Evolutionary conservation across 1,140 invertebrate species (phyloP), one percentile per base, ranked within the genome.

Genomic region (Goniozus legneri): DNA sequence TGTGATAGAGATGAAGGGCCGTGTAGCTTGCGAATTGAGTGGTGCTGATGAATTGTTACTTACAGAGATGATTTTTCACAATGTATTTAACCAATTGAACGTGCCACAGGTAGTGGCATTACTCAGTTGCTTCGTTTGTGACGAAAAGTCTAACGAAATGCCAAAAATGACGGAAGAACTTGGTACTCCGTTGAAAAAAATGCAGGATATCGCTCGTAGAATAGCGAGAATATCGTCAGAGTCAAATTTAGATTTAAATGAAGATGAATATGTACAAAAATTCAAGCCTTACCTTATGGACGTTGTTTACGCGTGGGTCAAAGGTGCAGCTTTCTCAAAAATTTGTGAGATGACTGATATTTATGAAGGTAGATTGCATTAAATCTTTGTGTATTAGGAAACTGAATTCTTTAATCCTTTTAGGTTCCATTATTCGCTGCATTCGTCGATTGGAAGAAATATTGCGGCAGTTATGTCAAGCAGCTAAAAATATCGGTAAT

Each of bases 31-130:
- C 78, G 97, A 99, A 78, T 80, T 99, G 7, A 95, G 91, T 61
- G 93, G 92, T 67, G 95, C 89, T 12, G 97, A 99, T 78, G 97
- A 99, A 75, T 69, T 99, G 13, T 73, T 99, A 2, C 81, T 99
- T 56, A 99, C 97, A 1, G 97, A 99, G 81, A 86, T 99, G 87
- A 86, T 99, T 18, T 99, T 99, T 67, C 95, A 96, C 73, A 95
- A 95, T 18, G 83, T 95, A 13, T 99, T 99, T 70, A 95, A 92
- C 73, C 76, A 87, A 24, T 75, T 99, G 21, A 85, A 82, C 8
- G 79, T 89, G 7, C 82, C 88, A 3, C 92, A 98, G 71, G 83
- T 84, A 45, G 90, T 88, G 34, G 86, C 97, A 12, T 73, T 99
- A 7, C 78, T 99, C 2, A 95, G 92, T 71, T 98, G 95, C 76